Evolutionary conservation across 1,140 invertebrate genomes (phyloP).

Genomic region (Cotesia chilonis): DNA sequence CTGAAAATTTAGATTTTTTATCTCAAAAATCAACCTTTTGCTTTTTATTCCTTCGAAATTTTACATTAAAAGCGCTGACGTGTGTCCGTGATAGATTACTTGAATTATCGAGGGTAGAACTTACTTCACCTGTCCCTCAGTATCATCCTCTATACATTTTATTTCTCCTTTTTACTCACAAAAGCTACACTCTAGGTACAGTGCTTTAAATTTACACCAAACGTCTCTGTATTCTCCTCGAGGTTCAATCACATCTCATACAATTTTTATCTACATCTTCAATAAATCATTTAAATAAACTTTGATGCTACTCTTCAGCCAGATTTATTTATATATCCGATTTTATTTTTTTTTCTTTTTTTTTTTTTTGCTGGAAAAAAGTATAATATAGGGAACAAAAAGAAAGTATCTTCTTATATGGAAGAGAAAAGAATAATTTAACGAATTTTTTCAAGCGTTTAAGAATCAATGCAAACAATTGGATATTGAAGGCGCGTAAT

Average conservation of each 20-base stretch:
- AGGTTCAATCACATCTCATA: not conserved
- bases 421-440: not conserved
- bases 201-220: not conserved
- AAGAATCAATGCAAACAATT: slow-evolving; percentile 34
- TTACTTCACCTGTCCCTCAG: slow-evolving; percentile 13
- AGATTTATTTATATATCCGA: too few species aligned
- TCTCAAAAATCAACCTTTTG: not conserved
- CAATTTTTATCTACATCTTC: too few species aligned
- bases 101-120: slow-evolving; percentile 36
- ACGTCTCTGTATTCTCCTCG: not conserved
- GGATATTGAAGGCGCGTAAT: slow-evolving; percentile 25
- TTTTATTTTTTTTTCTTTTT: too few species aligned
- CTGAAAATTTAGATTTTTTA: not conserved
- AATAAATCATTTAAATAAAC: too few species aligned
- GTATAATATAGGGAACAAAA: not conserved
- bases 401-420: not conserved
- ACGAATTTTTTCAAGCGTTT: not conserved
- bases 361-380: too few species aligned
- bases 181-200: not conserved
- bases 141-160: too few species aligned
- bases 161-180: too few species aligned
- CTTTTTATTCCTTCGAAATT: not conserved
- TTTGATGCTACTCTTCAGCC: too few species aligned
- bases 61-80: slow-evolving; percentile 26
- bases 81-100: slow-evolving; percentile 39